Evolutionary conservation across 2,113 vertebrate species (phyloP), one percentile per base, ranked within the genome.

Genomic region (Cinclus cinclus): DNA sequence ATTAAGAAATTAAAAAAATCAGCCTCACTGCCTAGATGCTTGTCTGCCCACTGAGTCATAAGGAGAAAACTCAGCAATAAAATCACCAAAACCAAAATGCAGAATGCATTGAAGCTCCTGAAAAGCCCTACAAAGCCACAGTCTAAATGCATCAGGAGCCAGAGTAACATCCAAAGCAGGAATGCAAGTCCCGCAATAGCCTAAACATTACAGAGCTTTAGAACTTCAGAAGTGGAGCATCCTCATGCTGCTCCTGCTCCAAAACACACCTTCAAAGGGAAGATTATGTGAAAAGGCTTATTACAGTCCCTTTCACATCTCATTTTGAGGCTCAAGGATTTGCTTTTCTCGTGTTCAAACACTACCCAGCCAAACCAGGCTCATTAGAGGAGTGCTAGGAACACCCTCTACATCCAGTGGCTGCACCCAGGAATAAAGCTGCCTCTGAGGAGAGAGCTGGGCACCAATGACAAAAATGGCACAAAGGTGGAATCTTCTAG

Each of bases 261-360:
- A 68, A 75, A 92, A 91, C 44, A 30, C 42, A 87, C 74, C 77
- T 89, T 94, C 81, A 89, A 89, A 92, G 37, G 37, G 35, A 79
- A 92, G 62, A 46, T 56, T 28, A 77, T 6, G 0, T 18, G 41
- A 92, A 85, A n/a, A 82, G 35, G 65, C 13, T 85, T 71, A 84
- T 91, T 96, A 89, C 33, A 65, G 63, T 31, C 76, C 59, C 83
- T 92, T 91, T 49, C 84, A 60, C 33, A 31, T 71, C 74, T 75
- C 35, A 71, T 41, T 84, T 59, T 37, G 67, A 64, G 69, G 22
- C 70, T 89, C 64, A 84, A 84, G 78, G 52, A 87, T 89, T 63
- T 89, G 39, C 44, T 94, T 27, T 87, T 78, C 74, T 81, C 0
- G 0, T 22, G 39, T 67, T 42, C 81, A 86, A 60, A 37, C 25